A percentile compares a stretch with the other conserved stretches of the same genome.
These are phyloP conservation scores for Stratiomys singularior DNA, from an alignment of 2,888 invertebrate genomes.

Conservation along the genomic window DNA sequence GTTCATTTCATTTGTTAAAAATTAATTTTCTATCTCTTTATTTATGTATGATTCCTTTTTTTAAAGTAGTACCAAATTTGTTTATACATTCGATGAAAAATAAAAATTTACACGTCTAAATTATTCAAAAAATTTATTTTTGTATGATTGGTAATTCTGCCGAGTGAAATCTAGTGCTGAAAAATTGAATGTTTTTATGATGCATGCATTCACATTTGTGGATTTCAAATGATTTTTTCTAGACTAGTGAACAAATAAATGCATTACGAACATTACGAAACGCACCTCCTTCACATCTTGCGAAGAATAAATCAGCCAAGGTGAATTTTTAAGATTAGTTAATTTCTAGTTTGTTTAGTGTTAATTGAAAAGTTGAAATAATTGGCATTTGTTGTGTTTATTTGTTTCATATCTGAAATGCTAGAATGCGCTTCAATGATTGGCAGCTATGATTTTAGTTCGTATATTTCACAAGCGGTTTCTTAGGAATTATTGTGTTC, in stretches of 20 bases:
- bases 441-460: too few relatives aligned
- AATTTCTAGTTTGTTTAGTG: too few relatives aligned
- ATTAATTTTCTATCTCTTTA: neutral
- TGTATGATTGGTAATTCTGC: too few relatives aligned
- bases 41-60: neutral
- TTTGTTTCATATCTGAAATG: too few relatives aligned
- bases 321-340: slow-evolving; percentile 67
- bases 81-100: neutral
- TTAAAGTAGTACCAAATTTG: neutral
- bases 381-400: too few relatives aligned
- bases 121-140: too few relatives aligned
- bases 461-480: too few relatives aligned
- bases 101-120: too few relatives aligned
- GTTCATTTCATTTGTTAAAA: neutral
- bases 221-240: slow-evolving; percentile 54
- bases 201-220: slow-evolving; percentile 53
- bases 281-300: slow-evolving; percentile 86
- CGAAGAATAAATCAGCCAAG: slow-evolving; percentile 88
- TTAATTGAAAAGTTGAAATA: too few relatives aligned
- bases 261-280: slow-evolving; percentile 83
- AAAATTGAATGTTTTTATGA: slow-evolving; percentile 31
- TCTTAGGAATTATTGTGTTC: too few relatives aligned
- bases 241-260: slow-evolving; percentile 72
- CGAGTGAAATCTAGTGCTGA: too few relatives aligned
- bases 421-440: too few relatives aligned